A percentile compares a stretch with the other conserved stretches of the same genome.
phyloP scores from a whole-genome alignment of 2,113 vertebrate genomes.

The Zosterops hypoxanthus region DNA sequence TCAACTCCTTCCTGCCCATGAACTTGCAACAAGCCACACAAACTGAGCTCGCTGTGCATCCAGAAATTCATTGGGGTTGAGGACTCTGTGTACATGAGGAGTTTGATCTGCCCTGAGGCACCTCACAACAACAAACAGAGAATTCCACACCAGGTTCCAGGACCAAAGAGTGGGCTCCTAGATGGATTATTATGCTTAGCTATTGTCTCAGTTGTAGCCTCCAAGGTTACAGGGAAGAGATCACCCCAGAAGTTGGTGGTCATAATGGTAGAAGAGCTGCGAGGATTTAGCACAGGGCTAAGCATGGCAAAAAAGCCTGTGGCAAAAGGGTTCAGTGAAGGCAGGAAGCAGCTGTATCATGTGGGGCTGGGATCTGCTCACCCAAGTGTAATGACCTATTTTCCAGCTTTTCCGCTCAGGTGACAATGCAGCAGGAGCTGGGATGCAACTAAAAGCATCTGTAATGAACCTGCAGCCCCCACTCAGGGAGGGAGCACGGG shows the following conservation, averaged over 20 bases:
- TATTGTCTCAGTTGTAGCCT: not conserved
- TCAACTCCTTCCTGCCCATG: not conserved
- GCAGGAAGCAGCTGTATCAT: slow-evolving; percentile 45
- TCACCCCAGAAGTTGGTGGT: not conserved
- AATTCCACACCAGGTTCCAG: not conserved
- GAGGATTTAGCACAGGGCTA: not conserved
- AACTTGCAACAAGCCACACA: not conserved
- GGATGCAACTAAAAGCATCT: slow-evolving; percentile 29
- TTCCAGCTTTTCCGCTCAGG: slow-evolving; percentile 68
- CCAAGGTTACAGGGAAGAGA: not conserved
- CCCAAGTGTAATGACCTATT: slow-evolving; percentile 69
- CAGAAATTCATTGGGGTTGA: not conserved
- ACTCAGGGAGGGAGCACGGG: not conserved
- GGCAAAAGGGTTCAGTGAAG: not conserved
- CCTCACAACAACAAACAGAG: not conserved
- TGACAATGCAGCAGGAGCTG: slow-evolving; percentile 48
- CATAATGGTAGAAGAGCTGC: not conserved
- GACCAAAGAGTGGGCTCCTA: not conserved
- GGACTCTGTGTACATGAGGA: not conserved
- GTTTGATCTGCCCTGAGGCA: not conserved
- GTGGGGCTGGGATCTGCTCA: slow-evolving; percentile 45
- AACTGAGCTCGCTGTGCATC: not conserved
- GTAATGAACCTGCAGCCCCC: slow-evolving; percentile 45
- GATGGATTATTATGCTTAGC: not conserved
- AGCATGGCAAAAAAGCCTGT: not conserved